Evolutionary conservation across 2,888 invertebrate species (phyloP).

Genomic region (Patella depressa): DNA sequence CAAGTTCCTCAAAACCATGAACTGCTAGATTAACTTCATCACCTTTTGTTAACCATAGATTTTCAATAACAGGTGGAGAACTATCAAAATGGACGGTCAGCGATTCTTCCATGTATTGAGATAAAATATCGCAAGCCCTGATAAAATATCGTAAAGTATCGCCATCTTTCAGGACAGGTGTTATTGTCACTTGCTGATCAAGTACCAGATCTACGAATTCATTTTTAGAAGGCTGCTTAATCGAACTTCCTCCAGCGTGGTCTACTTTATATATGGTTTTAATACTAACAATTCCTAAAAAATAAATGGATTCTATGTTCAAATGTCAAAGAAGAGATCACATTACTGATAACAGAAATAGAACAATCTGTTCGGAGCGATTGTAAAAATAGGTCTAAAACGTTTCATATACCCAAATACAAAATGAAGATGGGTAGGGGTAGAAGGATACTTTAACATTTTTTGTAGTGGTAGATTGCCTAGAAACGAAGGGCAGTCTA

Average conservation of each 20-base stretch:
- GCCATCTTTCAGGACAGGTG: constrained; percentile 31
- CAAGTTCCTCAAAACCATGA: constrained; percentile 37
- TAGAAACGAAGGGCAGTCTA: no score
- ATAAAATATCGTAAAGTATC: constrained; percentile 35
- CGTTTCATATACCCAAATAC: no score
- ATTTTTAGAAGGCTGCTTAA: constrained; percentile 4
- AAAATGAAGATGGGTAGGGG: no score
- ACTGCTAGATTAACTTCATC: constrained; percentile 34
- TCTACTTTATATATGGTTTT: constrained; percentile 27
- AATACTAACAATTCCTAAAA: constrained; percentile 27
- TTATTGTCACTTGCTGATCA: constrained; percentile 20
- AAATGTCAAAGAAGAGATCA: no score
- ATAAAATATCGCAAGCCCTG: constrained; percentile 35
- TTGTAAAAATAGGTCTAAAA: neutral
- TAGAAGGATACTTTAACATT: no score
- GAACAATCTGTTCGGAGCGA: no score
- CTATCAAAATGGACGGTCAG: constrained; percentile 36
- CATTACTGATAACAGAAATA: no score
- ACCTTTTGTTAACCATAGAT: constrained; percentile 39
- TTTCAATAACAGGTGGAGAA: constrained; percentile 38
- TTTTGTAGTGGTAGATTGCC: no score
- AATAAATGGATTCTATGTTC: no score
- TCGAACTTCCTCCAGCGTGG: constrained; percentile 21
- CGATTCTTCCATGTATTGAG: constrained; percentile 29
- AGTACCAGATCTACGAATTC: neutral